phyloP scores from a whole-genome alignment of 2,113 vertebrate species.

The Sebastes schlegelii region DNA sequence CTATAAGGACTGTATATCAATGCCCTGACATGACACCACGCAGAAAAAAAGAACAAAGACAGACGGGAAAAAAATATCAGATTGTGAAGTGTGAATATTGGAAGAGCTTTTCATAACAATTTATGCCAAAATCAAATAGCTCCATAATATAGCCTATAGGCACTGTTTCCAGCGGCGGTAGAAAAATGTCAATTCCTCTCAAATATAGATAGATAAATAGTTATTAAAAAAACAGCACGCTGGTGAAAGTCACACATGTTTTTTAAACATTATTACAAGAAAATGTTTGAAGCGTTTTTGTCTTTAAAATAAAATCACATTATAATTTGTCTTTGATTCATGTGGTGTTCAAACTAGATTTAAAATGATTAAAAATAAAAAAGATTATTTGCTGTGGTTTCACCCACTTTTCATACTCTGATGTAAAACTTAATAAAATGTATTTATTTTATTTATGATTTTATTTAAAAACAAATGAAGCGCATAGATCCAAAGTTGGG shows the following conservation, averaged over 20 bases:
- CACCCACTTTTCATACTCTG: neutral
- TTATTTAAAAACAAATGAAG: neutral
- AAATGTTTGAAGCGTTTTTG: neutral
- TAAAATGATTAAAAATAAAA: neutral
- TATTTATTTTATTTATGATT: too few species aligned
- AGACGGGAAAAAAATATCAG: constrained; percentile 47
- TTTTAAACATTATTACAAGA: neutral
- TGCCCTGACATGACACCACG: constrained; percentile 67
- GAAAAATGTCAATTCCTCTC: neutral
- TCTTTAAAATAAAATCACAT: neutral
- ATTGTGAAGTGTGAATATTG: constrained; percentile 63
- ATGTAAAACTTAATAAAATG: neutral
- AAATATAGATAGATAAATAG: neutral
- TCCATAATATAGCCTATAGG: constrained; percentile 51
- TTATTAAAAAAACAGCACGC: neutral
- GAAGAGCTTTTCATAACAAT: constrained; percentile 68
- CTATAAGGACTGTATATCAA: constrained; percentile 57
- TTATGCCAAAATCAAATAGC: constrained; percentile 69
- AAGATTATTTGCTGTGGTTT: neutral
- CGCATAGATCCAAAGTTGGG: neutral
- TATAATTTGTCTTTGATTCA: neutral
- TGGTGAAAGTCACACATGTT: neutral
- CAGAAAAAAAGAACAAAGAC: constrained; percentile 70
- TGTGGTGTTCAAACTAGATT: neutral
- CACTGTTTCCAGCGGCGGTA: neutral